Evolutionary conservation across 53 echinoderm and acorn worm species (phyloP), one percentile per base, ranked within the genome.

Genomic region (Zoroaster sp.): DNA sequence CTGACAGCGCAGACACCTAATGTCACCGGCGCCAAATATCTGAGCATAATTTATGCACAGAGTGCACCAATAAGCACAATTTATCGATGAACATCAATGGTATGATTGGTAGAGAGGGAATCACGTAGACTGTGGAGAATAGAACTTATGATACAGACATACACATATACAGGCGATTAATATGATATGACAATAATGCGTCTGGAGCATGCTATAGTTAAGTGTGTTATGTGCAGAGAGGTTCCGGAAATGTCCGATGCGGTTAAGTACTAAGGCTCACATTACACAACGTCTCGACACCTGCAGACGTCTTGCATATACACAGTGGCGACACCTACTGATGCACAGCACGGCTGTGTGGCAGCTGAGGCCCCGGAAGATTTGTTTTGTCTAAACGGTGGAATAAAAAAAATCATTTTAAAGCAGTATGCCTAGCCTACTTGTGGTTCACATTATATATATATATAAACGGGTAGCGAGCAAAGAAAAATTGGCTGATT

Each of bases 21-120:
- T 40, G 89, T 89, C 79, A 89, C 89, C 81, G 89, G 80, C 81
- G 89, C 89, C 63, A 89, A 63, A 55, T 89, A 72, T 81, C 81
- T 80, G 80, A 89, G 89, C 89, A 89, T 89, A 89, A 89, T 89
- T 80, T 80, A 89, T 89, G 89, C 83, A 83, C 45, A 35, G 33
- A 40, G 41, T 80, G 80, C 69, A 70, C 80, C 89, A 81, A 89
- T 80, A 35, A 69, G 69, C 44, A 44, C 69, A 46, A 70, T 35
- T 68, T 83, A 40, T 49, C 32, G 70, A 49, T 13, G 40, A 54
- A 35, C 40, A 78, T 69, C 78, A 78, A 79, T 70, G 49, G 36
- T 20, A 79, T 28, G 70, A 78, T 78, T 78, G 78, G 68, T 65
- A 25, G 74, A 75, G 59, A 13, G 17, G 12, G 13, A 63, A 25